A percentile compares a stretch with the other conserved stretches of the same genome.
phyloP scores from a whole-genome alignment of 1,140 invertebrate genomes.

The Drosophila chauvacae region DNA sequence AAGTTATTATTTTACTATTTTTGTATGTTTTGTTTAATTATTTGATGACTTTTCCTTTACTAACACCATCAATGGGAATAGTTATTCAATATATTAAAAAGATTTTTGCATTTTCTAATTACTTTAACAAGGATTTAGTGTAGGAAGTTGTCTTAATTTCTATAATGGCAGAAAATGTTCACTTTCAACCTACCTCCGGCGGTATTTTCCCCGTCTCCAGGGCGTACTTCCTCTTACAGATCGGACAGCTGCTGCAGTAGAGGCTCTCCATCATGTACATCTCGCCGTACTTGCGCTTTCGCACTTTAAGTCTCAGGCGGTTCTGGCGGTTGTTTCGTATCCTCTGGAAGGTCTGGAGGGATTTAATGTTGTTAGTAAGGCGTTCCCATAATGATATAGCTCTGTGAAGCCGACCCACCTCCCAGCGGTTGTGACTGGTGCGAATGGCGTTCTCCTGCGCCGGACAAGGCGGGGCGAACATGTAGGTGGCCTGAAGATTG shows the following conservation, averaged over 20 bases:
- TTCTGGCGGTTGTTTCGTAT: conserved; percentile 93
- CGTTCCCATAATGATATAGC: background rate
- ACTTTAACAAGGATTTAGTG: too few relatives aligned
- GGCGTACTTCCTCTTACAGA: conserved; percentile 89
- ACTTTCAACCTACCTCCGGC: conserved; percentile 87
- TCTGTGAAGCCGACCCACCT: conserved; percentile 82
- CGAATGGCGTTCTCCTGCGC: conserved; percentile 85
- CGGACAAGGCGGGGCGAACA: conserved; percentile 83
- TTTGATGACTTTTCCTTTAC: too few relatives aligned
- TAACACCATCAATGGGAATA: too few relatives aligned
- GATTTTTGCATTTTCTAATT: background rate
- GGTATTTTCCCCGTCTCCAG: conserved; percentile 87
- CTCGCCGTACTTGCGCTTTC: conserved; percentile 89
- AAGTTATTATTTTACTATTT: background rate
- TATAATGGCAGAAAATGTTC: background rate
- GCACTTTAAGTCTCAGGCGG: conserved; percentile 85
- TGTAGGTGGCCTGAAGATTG: conserved; percentile 81
- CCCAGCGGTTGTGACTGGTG: conserved; percentile 90
- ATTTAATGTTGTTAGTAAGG: background rate
- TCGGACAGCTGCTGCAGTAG: conserved; percentile 88
- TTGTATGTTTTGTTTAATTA: background rate
- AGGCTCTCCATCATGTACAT: conserved; percentile 84
- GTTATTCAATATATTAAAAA: background rate
- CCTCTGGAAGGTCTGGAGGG: conserved; percentile 89
- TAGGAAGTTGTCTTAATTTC: background rate